Evolutionary conservation across 2,797 vertebrate species (phyloP).

Genomic region (Limosa lapponica): DNA sequence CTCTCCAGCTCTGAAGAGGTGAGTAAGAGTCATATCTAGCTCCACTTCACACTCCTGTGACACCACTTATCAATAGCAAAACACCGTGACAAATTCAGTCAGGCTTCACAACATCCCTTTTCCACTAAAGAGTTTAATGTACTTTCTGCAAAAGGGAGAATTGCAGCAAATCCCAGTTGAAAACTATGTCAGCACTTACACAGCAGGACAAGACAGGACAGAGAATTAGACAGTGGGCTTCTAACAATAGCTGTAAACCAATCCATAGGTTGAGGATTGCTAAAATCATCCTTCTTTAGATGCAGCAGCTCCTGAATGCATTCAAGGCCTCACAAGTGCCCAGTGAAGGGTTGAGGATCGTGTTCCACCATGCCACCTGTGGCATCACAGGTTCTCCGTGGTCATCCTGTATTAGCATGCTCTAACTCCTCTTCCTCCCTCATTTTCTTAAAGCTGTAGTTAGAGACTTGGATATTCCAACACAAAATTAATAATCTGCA

Average conservation of each 20-base stretch:
- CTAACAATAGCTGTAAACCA: not conserved
- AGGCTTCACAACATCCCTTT: not conserved
- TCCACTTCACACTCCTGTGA: not conserved
- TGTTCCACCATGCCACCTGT: not conserved
- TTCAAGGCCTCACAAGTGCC: not conserved
- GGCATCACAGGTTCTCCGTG: not conserved
- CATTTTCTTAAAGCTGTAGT: not conserved
- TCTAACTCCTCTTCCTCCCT: not conserved
- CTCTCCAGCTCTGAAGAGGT: not conserved
- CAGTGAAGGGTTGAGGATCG: not conserved
- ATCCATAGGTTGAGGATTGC: fast-evolving
- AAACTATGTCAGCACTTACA: not conserved
- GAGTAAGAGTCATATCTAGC: not conserved
- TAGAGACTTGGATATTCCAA: not conserved
- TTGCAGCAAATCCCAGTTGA: not conserved
- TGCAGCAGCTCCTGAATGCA: not conserved
- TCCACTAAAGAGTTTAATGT: not conserved
- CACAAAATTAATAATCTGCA: not conserved
- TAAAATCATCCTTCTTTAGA: not conserved
- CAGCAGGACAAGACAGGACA: not conserved
- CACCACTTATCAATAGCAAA: not conserved
- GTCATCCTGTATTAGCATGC: not conserved
- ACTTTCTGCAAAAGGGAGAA: not conserved
- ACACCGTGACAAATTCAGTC: not conserved
- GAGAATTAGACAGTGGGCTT: not conserved